Evolutionary conservation across 2,113 vertebrate genomes (phyloP).

Genomic region (Eolophus roseicapilla): DNA sequence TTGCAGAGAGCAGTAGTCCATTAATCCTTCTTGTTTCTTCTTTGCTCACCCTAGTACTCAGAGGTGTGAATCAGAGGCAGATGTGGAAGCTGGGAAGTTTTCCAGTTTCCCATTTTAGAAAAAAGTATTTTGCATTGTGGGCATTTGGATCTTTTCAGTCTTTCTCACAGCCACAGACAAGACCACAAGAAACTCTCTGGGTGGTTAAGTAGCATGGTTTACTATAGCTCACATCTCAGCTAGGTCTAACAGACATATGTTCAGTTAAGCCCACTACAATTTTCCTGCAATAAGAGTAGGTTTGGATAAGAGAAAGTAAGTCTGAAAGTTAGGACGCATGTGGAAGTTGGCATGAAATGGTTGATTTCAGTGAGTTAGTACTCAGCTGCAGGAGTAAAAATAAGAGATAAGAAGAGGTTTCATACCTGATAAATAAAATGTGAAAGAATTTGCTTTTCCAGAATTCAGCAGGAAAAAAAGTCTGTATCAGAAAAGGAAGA

Average conservation of each 20-base stretch:
- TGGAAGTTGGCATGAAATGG: background rate
- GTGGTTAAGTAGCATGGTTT: constrained; percentile 32
- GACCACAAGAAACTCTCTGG: constrained; percentile 30
- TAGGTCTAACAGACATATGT: constrained; percentile 20
- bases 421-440: background rate
- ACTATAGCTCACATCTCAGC: constrained; percentile 10
- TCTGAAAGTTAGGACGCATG: background rate
- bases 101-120: constrained; percentile 69
- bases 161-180: constrained; percentile 55
- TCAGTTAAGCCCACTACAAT: background rate
- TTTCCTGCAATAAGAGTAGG: background rate
- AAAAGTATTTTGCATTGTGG: constrained; percentile 37
- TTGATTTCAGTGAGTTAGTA: background rate
- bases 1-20: background rate
- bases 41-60: constrained; percentile 28
- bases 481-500: background rate
- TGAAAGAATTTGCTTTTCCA: background rate
- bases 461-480: background rate
- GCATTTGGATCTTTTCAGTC: constrained; percentile 46
- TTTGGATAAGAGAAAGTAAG: background rate
- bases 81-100: constrained; percentile 68
- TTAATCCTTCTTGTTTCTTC: constrained; percentile 51
- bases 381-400: background rate
- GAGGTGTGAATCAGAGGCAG: constrained; percentile 69
- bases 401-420: background rate